Evolutionary conservation across 2,888 invertebrate genomes (phyloP), one percentile per base, ranked within the genome.

Genomic region (Andrena minutula): DNA sequence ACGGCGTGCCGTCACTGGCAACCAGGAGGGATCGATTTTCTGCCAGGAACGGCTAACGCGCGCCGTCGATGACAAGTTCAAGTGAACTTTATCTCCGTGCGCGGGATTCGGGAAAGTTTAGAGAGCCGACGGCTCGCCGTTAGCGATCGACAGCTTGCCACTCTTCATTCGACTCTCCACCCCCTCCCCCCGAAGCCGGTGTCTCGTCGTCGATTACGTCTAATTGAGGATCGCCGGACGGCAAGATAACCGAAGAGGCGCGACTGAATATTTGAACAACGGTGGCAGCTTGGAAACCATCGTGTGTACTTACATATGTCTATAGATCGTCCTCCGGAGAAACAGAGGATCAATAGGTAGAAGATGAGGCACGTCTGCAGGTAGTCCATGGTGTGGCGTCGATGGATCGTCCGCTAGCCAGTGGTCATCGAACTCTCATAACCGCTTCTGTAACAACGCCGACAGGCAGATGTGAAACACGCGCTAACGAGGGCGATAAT

Each of bases 361-460:
- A 93, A 87, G 87, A 91, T 89, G 86, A 93, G 92, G 90, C 91
- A 91, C 88, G 90, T 90, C 87, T 89, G 90, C 89, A 90, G 90
- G 90, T 92, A 90, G 90, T 91, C 91, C 93, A 93, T 93, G 90
- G 90, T 88, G 90, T 88, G 89, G 85, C 86, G 84, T 87, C 83
- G 84, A 79, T 85, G 88, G 84, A 76, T 85, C 88, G 86, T 91
- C 90, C 90, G 88, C 88, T 89, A 87, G 90, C 88, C 88, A 82
- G 87, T 89, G 91, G 93, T 93, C 93, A 93, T 93, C 93, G 93
- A 90, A 90, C 90, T 91, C 91, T 92, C 92, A 93, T 93, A 91
- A 93, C 93, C 91, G 92, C 89, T 85, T 88, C 92, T 92, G 91
- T 73, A 90, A 80, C 1, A 68, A 66, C 32, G 86, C 84, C 86